These are phyloP conservation scores for Irena cyanogastra DNA, from an alignment of 2,113 vertebrate species.

Conservation along the genomic window DNA sequence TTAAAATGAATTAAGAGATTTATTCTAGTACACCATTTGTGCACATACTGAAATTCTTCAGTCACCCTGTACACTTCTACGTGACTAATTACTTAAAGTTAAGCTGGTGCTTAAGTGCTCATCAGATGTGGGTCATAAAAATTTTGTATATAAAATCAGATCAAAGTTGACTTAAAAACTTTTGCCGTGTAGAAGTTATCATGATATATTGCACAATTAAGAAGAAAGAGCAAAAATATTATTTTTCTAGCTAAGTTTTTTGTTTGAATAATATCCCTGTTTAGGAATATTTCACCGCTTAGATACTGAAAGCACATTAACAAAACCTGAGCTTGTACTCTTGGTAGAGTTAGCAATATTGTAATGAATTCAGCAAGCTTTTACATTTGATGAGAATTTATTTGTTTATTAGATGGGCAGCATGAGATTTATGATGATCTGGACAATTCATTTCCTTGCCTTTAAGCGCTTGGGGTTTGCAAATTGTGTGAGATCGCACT, in stretches of 20 bases:
- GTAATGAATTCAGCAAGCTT: constrained; percentile 22
- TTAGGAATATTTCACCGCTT: background rate
- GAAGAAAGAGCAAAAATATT: background rate
- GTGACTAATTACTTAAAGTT: constrained; percentile 42
- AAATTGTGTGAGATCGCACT: background rate
- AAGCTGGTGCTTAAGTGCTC: background rate
- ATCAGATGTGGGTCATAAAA: background rate
- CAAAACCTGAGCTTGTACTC: background rate
- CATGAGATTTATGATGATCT: background rate
- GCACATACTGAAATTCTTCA: constrained; percentile 1
- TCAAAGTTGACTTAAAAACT: background rate
- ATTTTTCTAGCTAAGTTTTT: background rate
- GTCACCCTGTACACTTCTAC: background rate
- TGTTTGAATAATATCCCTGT: background rate
- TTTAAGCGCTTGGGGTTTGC: background rate
- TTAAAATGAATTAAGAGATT: constrained; percentile 4
- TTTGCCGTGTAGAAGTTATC: background rate
- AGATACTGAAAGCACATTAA: background rate
- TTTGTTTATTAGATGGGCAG: constrained; percentile 9
- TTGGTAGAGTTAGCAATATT: background rate
- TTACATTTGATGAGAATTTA: constrained; percentile 21
- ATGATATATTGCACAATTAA: background rate
- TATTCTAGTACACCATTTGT: constrained; percentile 6
- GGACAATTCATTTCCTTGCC: constrained; percentile 18
- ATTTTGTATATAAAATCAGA: background rate